Evolutionary conservation across 1,140 invertebrate genomes (phyloP), one percentile per base, ranked within the genome.

Genomic region (Berghia stephanieae): DNA sequence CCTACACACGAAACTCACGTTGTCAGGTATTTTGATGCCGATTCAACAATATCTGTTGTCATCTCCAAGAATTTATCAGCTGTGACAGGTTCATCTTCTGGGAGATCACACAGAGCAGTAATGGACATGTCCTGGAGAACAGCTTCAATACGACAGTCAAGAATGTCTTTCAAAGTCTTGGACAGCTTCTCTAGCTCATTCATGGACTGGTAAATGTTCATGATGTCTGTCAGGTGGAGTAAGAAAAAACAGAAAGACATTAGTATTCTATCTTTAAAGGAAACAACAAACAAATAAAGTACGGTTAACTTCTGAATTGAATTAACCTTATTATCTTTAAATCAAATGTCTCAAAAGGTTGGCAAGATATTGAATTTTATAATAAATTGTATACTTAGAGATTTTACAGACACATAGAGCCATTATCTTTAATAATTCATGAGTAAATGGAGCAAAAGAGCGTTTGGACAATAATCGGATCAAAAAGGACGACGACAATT

Each of bases 141-240:
- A 83, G 95, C 94, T 69, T 97, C 92, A 83, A 98, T 96, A 85
- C 96, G 93, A 85, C 96, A 97, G 8, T 93, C 92, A 84, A 96
- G 95, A 57, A 98, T 94, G 87, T 98, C 96, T 81, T 96, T 94
- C 3, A 96, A 93, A 82, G 85, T 83, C 79, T 89, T 89, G n/a
- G 81, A 82, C 43, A 90, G 71, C 49, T 85, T 85, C 75, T 87
- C 84, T 55, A 90, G 82, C 2, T 87, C 82, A n/a, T 44, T 49
- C 77, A 90, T 83, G 44, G 81, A 80, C 36, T 84, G 82, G 76
- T 86, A 84, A 36, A 83, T 85, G 44, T 82, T 86, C 31, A 79
- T 75, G 16, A 89, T 82, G 72, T 88, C 88, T 90, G 77, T 3
- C 78, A 79, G n/a, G 34, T 10, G 40, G 31, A 63, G n/a, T n/a